Conservation (phyloP, 1,140 invertebrate genomes). For the Heliconius melpomene region DNA sequence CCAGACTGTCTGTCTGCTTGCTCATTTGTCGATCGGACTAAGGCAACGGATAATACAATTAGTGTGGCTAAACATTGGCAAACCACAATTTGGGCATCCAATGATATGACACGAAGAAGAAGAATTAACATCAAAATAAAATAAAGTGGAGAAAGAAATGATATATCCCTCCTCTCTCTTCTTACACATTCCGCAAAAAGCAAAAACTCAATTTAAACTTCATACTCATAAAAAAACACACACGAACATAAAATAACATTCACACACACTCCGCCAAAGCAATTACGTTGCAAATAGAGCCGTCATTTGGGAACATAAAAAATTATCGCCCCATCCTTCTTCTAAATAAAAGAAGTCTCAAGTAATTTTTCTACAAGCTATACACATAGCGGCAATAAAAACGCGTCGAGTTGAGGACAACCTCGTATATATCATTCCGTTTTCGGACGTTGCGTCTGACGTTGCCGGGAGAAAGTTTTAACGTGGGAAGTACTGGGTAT, state of each 20-base stretch:
- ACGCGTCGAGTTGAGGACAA: slow-evolving; percentile 52
- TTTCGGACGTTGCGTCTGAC: slow-evolving; percentile 45
- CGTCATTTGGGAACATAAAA: slow-evolving; percentile 63
- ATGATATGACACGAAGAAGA: too few relatives aligned
- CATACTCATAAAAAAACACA: background rate
- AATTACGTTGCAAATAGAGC: slow-evolving; percentile 45
- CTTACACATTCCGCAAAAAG: background rate
- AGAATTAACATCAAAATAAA: too few relatives aligned
- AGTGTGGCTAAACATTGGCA: too few relatives aligned
- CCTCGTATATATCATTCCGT: slow-evolving; percentile 62
- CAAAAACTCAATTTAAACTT: background rate
- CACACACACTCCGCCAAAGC: slow-evolving; percentile 11
- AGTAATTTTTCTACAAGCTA: slow-evolving; percentile 73
- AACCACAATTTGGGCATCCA: too few relatives aligned
- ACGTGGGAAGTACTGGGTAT: slow-evolving; percentile 57
- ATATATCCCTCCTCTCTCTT: background rate
- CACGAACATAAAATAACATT: background rate
- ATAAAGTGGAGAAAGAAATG: background rate
- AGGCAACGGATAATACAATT: too few relatives aligned
- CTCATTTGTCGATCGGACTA: too few relatives aligned
- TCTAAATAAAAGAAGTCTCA: slow-evolving; percentile 64
- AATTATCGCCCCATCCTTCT: slow-evolving; percentile 63
- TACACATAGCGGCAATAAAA: slow-evolving; percentile 70
- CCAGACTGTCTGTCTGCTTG: too few relatives aligned
- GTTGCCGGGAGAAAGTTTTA: slow-evolving; percentile 66